A percentile compares a stretch with the other conserved stretches of the same genome.
Evolutionary conservation across 2,113 vertebrate species (phyloP).

Genomic region (Dendrocopos noguchii): DNA sequence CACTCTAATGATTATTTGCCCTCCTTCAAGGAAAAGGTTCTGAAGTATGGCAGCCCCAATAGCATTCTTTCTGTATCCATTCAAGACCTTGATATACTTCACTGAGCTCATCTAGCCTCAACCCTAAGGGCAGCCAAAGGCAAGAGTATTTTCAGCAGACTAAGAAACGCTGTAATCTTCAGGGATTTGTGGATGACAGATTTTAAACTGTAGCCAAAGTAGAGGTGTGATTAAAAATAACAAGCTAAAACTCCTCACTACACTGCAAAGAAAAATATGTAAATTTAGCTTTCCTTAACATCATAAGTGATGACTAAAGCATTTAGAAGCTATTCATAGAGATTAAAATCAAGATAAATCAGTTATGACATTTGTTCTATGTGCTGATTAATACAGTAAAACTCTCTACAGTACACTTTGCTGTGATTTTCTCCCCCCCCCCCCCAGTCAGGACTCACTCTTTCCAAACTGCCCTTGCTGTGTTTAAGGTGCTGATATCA

Average conservation of each 20-base stretch:
- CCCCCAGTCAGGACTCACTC: neutral
- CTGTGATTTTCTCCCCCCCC: neutral
- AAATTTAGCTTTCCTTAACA: neutral
- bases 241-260: neutral
- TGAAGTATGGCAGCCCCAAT: neutral
- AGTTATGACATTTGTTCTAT: neutral
- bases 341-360: neutral
- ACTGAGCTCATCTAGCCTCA: constrained; percentile 11
- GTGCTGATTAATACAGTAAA: neutral
- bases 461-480: neutral
- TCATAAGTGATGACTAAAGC: neutral
- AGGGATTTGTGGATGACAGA: constrained; percentile 47
- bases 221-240: constrained; percentile 50
- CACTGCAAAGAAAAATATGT: neutral
- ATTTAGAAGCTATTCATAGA: neutral
- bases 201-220: constrained; percentile 27
- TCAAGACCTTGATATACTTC: constrained; percentile 1
- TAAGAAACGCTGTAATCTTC: constrained; percentile 38
- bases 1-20: neutral
- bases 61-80: neutral
- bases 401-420: neutral
- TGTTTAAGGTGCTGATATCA: neutral
- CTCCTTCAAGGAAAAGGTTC: constrained; percentile 2
- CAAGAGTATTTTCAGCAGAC: constrained; percentile 49
- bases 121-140: constrained; percentile 47